phyloP scores from a whole-genome alignment of 2,113 vertebrate species.

The Apodemus sylvaticus region DNA sequence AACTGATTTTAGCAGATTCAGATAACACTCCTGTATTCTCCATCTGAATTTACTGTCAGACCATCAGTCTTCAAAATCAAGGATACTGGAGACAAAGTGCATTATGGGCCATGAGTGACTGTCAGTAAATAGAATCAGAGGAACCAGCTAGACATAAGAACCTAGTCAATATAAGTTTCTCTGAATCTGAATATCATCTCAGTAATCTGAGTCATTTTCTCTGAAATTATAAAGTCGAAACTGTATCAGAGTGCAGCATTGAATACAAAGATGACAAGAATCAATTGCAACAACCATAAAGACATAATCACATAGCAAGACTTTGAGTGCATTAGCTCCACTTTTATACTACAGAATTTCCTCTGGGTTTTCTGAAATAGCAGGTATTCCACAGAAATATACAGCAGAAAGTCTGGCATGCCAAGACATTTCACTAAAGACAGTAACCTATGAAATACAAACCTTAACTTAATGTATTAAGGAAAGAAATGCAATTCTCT shows the following conservation, averaged over 20 bases:
- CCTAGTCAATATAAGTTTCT: neutral
- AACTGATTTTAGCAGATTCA: constrained; percentile 32
- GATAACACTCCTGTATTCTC: neutral
- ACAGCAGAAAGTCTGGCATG: neutral
- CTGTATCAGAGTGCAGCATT: neutral
- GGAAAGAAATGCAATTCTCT: neutral
- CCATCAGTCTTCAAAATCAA: constrained; percentile 6
- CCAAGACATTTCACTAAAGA: neutral
- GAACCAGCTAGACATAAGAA: constrained; percentile 27
- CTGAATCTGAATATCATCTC: constrained; percentile 43
- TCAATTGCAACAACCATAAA: neutral
- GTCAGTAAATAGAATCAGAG: constrained; percentile 17
- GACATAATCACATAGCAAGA: neutral
- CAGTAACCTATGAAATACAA: constrained; percentile 7
- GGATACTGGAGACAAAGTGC: neutral
- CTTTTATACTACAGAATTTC: neutral
- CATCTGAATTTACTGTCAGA: neutral
- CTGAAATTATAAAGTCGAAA: neutral
- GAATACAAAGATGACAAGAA: neutral
- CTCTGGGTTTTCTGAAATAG: neutral
- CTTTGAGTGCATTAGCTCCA: neutral
- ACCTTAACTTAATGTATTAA: neutral
- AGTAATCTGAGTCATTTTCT: constrained; percentile 43
- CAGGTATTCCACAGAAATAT: neutral
- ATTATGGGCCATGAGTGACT: neutral